These are phyloP conservation scores for Malthinus seriepunctatus DNA, from an alignment of 2,888 invertebrate species.

Conservation along the genomic window DNA sequence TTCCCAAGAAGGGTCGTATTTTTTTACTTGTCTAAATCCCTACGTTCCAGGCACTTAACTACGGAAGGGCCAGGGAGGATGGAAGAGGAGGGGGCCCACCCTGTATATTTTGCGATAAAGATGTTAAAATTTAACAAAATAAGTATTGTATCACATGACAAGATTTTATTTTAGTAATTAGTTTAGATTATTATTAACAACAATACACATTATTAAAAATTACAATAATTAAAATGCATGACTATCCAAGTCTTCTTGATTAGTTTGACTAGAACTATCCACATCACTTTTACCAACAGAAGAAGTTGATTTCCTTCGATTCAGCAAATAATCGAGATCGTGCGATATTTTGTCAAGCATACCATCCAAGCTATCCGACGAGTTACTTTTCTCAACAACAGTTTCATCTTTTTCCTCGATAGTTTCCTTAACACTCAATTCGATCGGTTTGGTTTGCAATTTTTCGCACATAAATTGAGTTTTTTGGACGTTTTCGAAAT, in stretches of 20 bases:
- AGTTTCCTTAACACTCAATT: conserved; percentile 33
- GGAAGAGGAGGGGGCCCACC: no score
- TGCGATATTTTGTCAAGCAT: conserved; percentile 81
- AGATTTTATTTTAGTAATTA: no score
- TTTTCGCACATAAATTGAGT: conserved; percentile 34
- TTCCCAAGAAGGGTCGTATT: no score
- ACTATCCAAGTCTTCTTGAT: neutral
- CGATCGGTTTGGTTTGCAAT: conserved; percentile 49
- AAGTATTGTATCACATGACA: no score
- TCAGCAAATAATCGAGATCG: conserved; percentile 80
- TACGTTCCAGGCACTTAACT: no score
- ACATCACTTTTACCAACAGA: neutral
- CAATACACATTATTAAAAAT: neutral
- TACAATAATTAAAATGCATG: neutral
- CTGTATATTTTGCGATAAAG: no score
- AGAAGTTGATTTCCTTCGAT: conserved; percentile 43
- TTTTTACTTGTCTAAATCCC: no score
- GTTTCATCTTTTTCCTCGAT: neutral
- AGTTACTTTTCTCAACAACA: neutral
- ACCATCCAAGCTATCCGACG: conserved; percentile 56
- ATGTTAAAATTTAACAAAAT: no score
- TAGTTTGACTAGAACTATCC: neutral
- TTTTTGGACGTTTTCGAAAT: conserved; percentile 8
- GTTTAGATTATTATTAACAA: neutral
- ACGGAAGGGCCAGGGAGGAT: no score